These are phyloP conservation scores for Psittacula cyanocephala DNA, from an alignment of 2,113 vertebrate genomes.

Conservation along the genomic window DNA sequence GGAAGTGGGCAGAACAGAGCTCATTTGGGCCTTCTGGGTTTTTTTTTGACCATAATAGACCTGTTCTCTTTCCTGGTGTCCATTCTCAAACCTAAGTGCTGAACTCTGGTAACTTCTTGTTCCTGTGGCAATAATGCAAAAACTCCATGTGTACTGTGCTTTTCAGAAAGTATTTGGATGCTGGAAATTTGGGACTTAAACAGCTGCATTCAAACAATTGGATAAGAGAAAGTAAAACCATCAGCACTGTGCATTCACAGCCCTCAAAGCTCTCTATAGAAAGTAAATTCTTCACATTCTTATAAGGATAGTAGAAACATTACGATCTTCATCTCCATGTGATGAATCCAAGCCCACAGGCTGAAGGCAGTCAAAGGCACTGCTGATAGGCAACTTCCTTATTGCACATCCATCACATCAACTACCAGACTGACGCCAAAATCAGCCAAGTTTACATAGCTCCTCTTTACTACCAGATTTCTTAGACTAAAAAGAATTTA, in stretches of 20 bases:
- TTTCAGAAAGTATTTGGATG: not conserved
- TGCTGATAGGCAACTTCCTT: not conserved
- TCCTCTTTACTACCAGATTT: not conserved
- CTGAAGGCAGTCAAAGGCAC: not conserved
- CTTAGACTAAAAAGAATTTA: not conserved
- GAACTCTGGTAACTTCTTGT: not conserved
- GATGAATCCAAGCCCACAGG: not conserved
- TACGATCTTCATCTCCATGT: not conserved
- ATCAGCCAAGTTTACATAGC: not conserved
- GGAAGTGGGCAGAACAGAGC: not conserved
- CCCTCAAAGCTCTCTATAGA: not conserved
- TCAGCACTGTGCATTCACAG: not conserved
- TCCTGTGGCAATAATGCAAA: not conserved
- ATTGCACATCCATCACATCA: not conserved
- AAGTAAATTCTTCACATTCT: not conserved
- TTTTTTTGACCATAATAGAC: not conserved
- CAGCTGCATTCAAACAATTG: not conserved
- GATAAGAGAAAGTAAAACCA: not conserved
- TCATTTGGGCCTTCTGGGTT: accelerated
- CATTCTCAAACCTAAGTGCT: not conserved
- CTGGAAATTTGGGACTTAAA: not conserved
- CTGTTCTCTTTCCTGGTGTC: not conserved
- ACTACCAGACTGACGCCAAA: not conserved
- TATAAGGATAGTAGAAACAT: not conserved
- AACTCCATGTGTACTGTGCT: not conserved